Percentiles rank a stretch among this genome's conserved stretches.
Conservation (phyloP, 2,888 invertebrate species). For the Heliothis peltigera region DNA sequence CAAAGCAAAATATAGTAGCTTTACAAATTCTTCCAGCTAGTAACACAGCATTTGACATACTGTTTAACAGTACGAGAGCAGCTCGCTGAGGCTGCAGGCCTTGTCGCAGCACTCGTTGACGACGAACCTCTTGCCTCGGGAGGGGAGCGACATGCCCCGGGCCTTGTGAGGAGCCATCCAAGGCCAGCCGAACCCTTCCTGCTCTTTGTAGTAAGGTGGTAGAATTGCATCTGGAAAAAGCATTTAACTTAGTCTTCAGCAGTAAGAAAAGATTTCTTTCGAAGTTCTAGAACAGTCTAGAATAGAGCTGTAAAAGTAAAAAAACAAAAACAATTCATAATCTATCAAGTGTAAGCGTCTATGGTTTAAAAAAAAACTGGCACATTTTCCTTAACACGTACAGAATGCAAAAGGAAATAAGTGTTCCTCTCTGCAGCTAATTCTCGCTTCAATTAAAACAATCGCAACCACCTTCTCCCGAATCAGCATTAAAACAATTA, state of each 20-base stretch:
- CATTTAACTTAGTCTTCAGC: background rate
- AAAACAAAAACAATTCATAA: too few species aligned
- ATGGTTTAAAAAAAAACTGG: too few species aligned
- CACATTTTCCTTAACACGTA: too few species aligned
- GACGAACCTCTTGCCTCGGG: slow-evolving; percentile 71
- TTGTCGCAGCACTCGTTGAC: slow-evolving; percentile 81
- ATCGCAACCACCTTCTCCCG: slow-evolving; percentile 4
- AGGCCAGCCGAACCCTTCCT: slow-evolving; percentile 69
- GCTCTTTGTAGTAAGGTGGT: slow-evolving; percentile 71
- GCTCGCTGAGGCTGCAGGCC: slow-evolving; percentile 72
- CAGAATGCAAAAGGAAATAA: too few species aligned
- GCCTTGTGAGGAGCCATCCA: slow-evolving; percentile 72
- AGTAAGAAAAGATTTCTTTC: too few species aligned
- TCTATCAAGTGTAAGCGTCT: too few species aligned
- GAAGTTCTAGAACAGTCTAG: too few species aligned
- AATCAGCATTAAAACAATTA: slow-evolving; percentile 43
- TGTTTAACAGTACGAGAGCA: slow-evolving; percentile 70
- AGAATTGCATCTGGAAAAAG: slow-evolving; percentile 68
- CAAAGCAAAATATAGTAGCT: background rate
- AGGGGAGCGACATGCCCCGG: slow-evolving; percentile 59
- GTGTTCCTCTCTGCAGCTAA: background rate
- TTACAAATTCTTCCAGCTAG: slow-evolving; percentile 1
- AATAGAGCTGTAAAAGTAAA: too few species aligned
- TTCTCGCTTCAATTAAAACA: background rate
- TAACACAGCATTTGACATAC: slow-evolving; percentile 13